Base-by-base conservation (phyloP, 2,113 vertebrate genomes). In the Cisticola juncidis region DNA sequence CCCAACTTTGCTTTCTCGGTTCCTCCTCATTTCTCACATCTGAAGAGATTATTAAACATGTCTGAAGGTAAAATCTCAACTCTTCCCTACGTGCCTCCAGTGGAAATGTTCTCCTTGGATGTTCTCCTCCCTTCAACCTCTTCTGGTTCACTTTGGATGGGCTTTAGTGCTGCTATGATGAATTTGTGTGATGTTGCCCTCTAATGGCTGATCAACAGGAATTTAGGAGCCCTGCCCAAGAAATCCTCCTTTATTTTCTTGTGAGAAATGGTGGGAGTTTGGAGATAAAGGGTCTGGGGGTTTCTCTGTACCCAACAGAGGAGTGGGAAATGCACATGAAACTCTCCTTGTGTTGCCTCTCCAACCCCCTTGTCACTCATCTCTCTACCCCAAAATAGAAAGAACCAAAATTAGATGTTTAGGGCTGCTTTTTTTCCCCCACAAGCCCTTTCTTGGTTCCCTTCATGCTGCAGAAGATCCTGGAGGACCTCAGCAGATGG, bases 181-280 rank as follows among this genome's bases (percentile, higher is more conserved):
- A 54, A 72, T 93, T 65, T 94, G 90, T 58, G 81, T 4, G 42
- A 81, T 85, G 66, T 93, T 95, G 90, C 81, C 87, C 78, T 88
- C 92, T 95, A 88, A 95, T 51, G 95, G 89, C 28, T 70, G 76
- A 88, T 57, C 12, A 28, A 47, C 1, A 8, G 33, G 85, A 91
- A 50, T 69, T 60, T 22, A 1, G 7, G 79, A 88, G 21, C 57
- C 50, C 62, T 74, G 18, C 25, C 71, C 42, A 17, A 29, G 62
- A 61, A 65, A 79, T 26, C 10, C 22, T 35, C 57, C 26, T 51
- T 40, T 6, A 48, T 35, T 36, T 70, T 84, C 17, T 35, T 18
- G 4, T 12, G 23, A 58, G 38, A 90, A 72, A 14, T 11, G 5
- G 16, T 54, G 8, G 19, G 9, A 1, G 21, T 35, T 17, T 36